Evolutionary conservation across 1,140 invertebrate genomes (phyloP), one percentile per base, ranked within the genome.

Genomic region (Aphelenchoides besseyi): DNA sequence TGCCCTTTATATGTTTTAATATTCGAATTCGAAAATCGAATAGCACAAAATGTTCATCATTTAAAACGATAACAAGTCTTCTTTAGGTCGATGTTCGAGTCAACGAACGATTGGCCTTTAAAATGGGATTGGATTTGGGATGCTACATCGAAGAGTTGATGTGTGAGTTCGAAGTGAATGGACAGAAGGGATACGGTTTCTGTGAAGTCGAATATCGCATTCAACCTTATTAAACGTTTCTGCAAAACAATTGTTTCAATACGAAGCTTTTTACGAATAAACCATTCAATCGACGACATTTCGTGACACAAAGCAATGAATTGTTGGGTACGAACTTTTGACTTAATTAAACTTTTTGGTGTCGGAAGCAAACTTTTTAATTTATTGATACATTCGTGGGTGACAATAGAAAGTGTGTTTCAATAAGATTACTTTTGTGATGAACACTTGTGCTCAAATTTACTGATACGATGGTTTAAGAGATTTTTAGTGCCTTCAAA

Each of bases 181-280:
- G 79, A n/a, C 32, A 77, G 16, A 75, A 68, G 48, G 78, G 78
- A 36, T 74, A 66, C 23, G 78, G 78, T 23, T 81, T 80, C 54
- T 70, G 68, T 1, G 78, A 80, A 66, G 59, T 67, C 35, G 79
- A 80, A 29, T 80, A 80, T 64, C 70, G 78, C 9, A 80, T 80
- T 61, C 26, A 66, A 1, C 78, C 78, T 8, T 80, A 80, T 37
- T 79, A 37, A 78, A 3, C 37, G 9, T n/a, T 2, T n/a, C 26
- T 68, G 2, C n/a, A n/a, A n/a, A n/a, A 2, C 1, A 52, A 2
- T 52, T 52, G 23, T 2, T 52, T 52, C 1, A 1, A 52, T n/a
- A 52, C 23, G 1, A 23, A 2, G 23, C 16, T 52, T n/a, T n/a
- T 52, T 23, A 52, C 23, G 16, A n/a, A 52, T 8, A 52, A 52